Base-by-base conservation (phyloP, 2,113 vertebrate species). In the Scolopax mira region DNA sequence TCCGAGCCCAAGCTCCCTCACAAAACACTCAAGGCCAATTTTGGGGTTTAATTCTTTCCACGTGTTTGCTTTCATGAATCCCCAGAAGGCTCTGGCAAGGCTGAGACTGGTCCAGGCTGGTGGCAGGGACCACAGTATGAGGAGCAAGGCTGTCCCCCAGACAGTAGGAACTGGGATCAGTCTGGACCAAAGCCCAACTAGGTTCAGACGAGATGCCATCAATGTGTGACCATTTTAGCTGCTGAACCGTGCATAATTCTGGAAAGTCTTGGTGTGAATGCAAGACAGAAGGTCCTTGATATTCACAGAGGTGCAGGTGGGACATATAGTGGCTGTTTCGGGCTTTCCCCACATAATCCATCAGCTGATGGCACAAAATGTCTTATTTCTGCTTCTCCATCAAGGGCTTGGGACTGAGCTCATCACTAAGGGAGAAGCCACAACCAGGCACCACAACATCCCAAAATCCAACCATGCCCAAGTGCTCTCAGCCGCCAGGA, bases 141-240 rank as follows among this genome's bases (percentile, higher is more conserved):
- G 52, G 4, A 74, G 41, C 7, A 1, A 62, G 18, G 22, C 48
- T 11, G 54, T 13, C 46, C 28, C 25, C 24, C n/a, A n/a, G n/a
- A 19, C 0, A 0, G 62, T 37, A 62, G 70, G 65, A 64, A 10
- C 0, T 21, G 57, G 83, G 62, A 44, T 55, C 31, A 30, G n/a
- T 15, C 24, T 79, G 44, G 62, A 74, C 23, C 0, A 0, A 54
- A 84, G 64, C 60, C 41, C 33, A 37, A 2, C 42, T 48, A 7
- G 22, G 35, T 58, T 44, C 41, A 37, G 67, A 86, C 1, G 3
- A n/a, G n/a, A 46, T 0, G 0, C 19, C 2, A 1, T 48, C 44
- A 60, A 18, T 0, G 0, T 74, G 19, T 25, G 46, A 13, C 3
- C 19, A 27, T 58, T 78, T 30, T 31, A 55, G 37, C 61, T 80